Base-by-base conservation (phyloP, 2,888 invertebrate genomes). In the Apantesis nais region DNA sequence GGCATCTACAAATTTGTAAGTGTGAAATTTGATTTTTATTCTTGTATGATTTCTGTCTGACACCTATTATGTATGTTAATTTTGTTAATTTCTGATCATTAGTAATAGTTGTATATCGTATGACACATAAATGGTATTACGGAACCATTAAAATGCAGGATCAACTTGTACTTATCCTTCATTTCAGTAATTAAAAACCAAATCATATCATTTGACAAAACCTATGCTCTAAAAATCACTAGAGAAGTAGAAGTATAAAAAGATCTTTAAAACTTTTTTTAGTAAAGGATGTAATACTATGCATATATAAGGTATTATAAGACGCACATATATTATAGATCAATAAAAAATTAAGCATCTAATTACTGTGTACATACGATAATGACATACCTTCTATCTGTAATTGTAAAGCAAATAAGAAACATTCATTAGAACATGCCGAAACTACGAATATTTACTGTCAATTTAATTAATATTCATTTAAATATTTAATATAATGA, bases 1-100 rank as follows among this genome's bases (percentile, higher is more conserved):
- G 58, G 29, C 66, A 29, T 58, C 22, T 22, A 7, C 39, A 44
- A 41, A 58, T 39, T 58, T 58, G 44, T 16, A 29, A 41, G 58
- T 22, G 55, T 62, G 55, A 70, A 62, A 62, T 66, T 41, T 39
- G 29, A 64, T 64, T 64, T 48, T 64, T 3, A 11, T 39, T 39
- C 8, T 5, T 39, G 1, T 39, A 39, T 39, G 39, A 11, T 39
- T 39, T 39, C 9, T 2, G 39, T 39, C 9, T n/a, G 39, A 39
- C 39, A 12, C 11, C 41, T 19, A 44, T 4, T 5, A 5, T 44
- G 44, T 19, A 44, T 44, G 9, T 39, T 11, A 11, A 11, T 11
- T 39, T 1, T 34, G 34, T 34, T 34, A 34, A 34, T 34, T 34
- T 34, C 34, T 5, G 34, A 34, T 34, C 5, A 34, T 34, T 34